A percentile compares a stretch with the other conserved stretches of the same genome.
phyloP scores from a whole-genome alignment of 2,888 invertebrate species.

The Meta bourneti region DNA sequence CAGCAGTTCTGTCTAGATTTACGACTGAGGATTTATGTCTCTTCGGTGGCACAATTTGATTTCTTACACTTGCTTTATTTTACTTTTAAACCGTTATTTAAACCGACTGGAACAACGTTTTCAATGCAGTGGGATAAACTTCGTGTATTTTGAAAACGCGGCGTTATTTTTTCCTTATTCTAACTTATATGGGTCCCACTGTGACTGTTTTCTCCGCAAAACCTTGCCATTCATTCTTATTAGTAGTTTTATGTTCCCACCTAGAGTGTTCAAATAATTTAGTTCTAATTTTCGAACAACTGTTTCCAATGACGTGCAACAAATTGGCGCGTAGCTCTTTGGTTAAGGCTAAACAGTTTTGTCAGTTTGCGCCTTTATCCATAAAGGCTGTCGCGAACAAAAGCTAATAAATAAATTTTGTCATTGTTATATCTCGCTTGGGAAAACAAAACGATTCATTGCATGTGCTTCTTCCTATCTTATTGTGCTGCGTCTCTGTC shows the following conservation, averaged over 20 bases:
- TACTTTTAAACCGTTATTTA: neutral
- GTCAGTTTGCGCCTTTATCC: neutral
- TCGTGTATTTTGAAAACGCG: neutral
- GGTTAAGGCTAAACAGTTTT: neutral
- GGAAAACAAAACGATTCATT: neutral
- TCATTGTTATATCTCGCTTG: conserved; percentile 33
- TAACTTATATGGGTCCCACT: neutral
- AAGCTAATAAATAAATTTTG: conserved; percentile 55
- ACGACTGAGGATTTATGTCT: neutral
- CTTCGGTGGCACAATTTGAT: neutral
- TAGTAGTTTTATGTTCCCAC: conserved; percentile 3
- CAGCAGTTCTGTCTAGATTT: too few relatives aligned
- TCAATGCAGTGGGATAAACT: neutral
- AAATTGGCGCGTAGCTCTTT: conserved; percentile 7
- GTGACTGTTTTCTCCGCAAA: neutral
- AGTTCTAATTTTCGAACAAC: conserved; percentile 45
- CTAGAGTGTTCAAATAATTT: conserved; percentile 38
- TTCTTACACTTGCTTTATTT: neutral
- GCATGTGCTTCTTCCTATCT: neutral
- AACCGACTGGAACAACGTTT: neutral
- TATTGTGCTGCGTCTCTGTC: neutral
- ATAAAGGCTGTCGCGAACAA: conserved; percentile 30
- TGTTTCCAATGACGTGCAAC: conserved; percentile 35
- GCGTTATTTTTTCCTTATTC: too few relatives aligned
- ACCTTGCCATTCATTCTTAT: neutral